These are phyloP conservation scores for Erannis defoliaria DNA, from an alignment of 2,888 invertebrate genomes.

Conservation along the genomic window DNA sequence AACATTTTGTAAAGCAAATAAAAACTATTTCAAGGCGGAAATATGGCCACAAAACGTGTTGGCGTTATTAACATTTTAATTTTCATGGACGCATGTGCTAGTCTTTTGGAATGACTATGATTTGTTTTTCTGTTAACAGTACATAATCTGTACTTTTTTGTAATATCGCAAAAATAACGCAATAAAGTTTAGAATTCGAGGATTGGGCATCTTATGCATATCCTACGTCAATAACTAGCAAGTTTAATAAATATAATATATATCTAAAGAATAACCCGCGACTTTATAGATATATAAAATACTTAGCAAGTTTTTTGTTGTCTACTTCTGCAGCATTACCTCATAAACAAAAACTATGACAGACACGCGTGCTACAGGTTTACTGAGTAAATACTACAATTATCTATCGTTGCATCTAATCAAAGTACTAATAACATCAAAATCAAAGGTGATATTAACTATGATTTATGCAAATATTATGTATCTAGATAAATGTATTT, in stretches of 20 bases:
- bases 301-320: not conserved
- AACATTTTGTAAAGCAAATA: slow-evolving; percentile 33
- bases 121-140: not conserved
- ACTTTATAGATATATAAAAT: not conserved
- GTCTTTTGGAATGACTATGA: not conserved
- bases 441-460: too few species aligned
- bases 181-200: not conserved
- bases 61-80: slow-evolving; percentile 17
- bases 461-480: not conserved
- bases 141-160: not conserved
- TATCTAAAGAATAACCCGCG: too few species aligned
- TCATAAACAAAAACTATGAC: not conserved
- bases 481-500: not conserved
- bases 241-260: too few species aligned
- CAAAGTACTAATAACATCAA: too few species aligned
- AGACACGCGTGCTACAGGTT: not conserved
- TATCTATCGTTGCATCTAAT: too few species aligned
- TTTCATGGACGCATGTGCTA: slow-evolving; percentile 18
- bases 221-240: too few species aligned
- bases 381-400: not conserved
- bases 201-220: too few species aligned
- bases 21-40: slow-evolving; percentile 39
- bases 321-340: not conserved
- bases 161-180: not conserved
- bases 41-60: slow-evolving; percentile 24